phyloP scores from a whole-genome alignment of 2,113 vertebrate species.

The Erpornis zantholeuca region DNA sequence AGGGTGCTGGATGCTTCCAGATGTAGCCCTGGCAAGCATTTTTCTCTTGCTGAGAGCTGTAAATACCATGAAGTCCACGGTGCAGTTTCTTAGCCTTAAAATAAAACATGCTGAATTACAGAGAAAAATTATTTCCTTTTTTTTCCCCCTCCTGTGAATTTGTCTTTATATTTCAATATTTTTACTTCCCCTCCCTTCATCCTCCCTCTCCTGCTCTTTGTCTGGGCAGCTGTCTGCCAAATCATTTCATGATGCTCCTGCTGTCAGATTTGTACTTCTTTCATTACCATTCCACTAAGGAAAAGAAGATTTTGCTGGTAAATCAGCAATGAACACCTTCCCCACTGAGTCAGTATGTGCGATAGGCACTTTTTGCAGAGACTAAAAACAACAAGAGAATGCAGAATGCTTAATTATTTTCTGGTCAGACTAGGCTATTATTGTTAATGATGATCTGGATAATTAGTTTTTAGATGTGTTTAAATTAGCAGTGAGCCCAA shows the following conservation, averaged over 20 bases:
- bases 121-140: not conserved
- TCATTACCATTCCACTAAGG: slow-evolving; percentile 44
- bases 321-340: slow-evolving; percentile 30
- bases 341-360: not conserved
- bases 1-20: not conserved
- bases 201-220: not conserved
- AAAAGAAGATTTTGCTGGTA: slow-evolving; percentile 31
- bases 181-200: not conserved
- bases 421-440: slow-evolving; percentile 52
- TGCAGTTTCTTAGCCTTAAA: not conserved
- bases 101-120: not conserved
- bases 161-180: not conserved
- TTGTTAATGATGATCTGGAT: slow-evolving; percentile 54
- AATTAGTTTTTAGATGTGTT: slow-evolving; percentile 62
- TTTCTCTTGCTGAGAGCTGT: not conserved
- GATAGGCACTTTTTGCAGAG: slow-evolving; percentile 19
- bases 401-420: slow-evolving; percentile 62
- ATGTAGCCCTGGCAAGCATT: not conserved
- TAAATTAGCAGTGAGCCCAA: slow-evolving; percentile 58
- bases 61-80: not conserved
- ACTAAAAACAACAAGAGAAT: slow-evolving; percentile 44
- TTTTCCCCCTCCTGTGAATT: not conserved
- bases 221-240: slow-evolving; percentile 23
- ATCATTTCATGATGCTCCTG: slow-evolving; percentile 21
- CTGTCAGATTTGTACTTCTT: slow-evolving; percentile 48